phyloP scores from a whole-genome alignment of 2,888 invertebrate genomes.

The Seira musarum region DNA sequence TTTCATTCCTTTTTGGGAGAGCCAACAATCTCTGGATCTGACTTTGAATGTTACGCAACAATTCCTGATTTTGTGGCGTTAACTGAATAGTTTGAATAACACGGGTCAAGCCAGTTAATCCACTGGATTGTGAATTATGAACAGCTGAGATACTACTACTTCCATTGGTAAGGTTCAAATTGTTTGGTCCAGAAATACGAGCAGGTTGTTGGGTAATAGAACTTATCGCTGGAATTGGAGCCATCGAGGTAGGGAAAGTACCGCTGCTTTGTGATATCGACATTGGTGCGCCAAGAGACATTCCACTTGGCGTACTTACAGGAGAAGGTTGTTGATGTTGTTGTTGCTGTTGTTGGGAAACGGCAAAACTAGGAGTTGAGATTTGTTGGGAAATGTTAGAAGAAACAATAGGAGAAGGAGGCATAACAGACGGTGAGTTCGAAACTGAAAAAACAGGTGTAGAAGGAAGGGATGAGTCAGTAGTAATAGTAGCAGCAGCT shows the following conservation, averaged over 20 bases:
- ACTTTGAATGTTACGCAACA: slow-evolving; percentile 70
- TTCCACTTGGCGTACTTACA: neutral
- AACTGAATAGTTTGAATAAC: slow-evolving; percentile 81
- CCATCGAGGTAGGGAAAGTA: neutral
- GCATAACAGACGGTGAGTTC: too few species aligned
- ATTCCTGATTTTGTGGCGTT: slow-evolving; percentile 82
- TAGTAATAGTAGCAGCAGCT: slow-evolving; percentile 21
- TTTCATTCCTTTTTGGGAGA: slow-evolving; percentile 65
- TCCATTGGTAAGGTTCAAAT: slow-evolving; percentile 43
- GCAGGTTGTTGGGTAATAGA: slow-evolving; percentile 32
- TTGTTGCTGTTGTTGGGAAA: slow-evolving; percentile 33
- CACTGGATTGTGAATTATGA: neutral
- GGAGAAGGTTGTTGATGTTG: too few species aligned
- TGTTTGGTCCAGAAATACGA: slow-evolving; percentile 27
- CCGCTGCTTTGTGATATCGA: slow-evolving; percentile 1
- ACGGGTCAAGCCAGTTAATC: slow-evolving; percentile 56
- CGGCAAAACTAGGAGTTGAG: neutral
- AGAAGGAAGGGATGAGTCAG: slow-evolving; percentile 37
- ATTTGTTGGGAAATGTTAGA: slow-evolving; percentile 26
- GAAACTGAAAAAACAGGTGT: neutral
- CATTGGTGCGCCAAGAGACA: neutral
- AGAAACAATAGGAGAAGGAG: slow-evolving; percentile 13
- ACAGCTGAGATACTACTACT: too few species aligned
- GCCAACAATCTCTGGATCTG: slow-evolving; percentile 67
- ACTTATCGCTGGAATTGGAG: slow-evolving; percentile 24